Base-by-base conservation (phyloP, 2,113 vertebrate genomes). In the Datnioides undecimradiatus region DNA sequence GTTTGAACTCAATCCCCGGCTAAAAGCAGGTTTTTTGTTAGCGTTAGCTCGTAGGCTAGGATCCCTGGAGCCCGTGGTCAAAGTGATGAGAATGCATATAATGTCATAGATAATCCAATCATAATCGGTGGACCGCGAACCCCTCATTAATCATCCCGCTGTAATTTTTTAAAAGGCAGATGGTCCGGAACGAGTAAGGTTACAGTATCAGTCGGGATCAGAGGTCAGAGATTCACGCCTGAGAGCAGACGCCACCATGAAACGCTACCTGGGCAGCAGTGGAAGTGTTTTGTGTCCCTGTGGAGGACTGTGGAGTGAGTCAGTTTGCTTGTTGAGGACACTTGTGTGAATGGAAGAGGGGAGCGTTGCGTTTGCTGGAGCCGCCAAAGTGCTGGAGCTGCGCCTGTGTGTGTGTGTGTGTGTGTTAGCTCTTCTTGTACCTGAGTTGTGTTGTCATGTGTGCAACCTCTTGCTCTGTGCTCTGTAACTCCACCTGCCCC, bases 121-220 rank as follows among this genome's bases (percentile, higher is more conserved):
- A 83, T 90, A 87, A 89, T 91, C 79, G 57, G 65, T 57, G 73
- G 78, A 88, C 80, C 34, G 19, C n/a, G 80, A 43, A 67, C 68
- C 78, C 80, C 88, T 92, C 93, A 93, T 94, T 93, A 93, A 94
- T 94, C 93, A 91, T 86, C 71, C 85, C 73, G 79, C 83, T 84
- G 89, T 92, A 90, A 90, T 92, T 90, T 85, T 91, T 92, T 92
- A 90, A 94, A 86, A 92, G 92, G 90, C 88, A 90, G 93, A 92
- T 90, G 88, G 91, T 77, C 67, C 78, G 68, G 81, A 87, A 66
- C 19, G 78, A 85, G 79, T 83, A 84, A 67, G 82, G 86, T 88
- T 91, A 90, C 86, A 85, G 83, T 88, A 75, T 80, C 83, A 48
- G 51, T 1, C 33, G 66, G 46, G 34, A 52, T 3, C 79, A 86